Evolutionary conservation across 1,140 invertebrate species (phyloP).

Genomic region (Goniozus legneri): DNA sequence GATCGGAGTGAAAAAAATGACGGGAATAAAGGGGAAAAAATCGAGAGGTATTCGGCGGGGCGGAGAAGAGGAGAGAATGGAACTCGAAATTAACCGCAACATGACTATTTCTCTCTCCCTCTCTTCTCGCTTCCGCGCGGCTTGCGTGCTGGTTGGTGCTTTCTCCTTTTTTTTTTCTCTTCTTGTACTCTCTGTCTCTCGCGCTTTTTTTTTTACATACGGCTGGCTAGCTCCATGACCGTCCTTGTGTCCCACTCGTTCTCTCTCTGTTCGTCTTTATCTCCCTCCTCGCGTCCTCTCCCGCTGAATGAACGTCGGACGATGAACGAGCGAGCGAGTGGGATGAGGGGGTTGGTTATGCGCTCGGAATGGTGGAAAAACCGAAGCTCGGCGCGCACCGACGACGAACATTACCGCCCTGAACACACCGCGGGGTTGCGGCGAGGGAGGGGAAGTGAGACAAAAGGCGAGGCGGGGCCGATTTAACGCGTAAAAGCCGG

Average conservation of each 20-base stretch:
- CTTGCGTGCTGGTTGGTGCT: too few relatives aligned
- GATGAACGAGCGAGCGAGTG: constrained; percentile 18
- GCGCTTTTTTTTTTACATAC: neutral
- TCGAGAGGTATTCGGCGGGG: neutral
- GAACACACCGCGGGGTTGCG: neutral
- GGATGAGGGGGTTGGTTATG: neutral
- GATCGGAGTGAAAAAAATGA: constrained; percentile 9
- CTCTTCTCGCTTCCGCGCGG: constrained; percentile 10
- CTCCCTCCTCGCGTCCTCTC: too few relatives aligned
- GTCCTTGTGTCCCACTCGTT: too few relatives aligned
- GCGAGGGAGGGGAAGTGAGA: neutral
- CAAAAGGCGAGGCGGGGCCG: neutral
- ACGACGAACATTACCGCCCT: too few relatives aligned
- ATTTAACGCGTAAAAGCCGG: neutral
- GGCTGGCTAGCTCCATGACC: neutral
- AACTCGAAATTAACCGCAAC: constrained; percentile 32
- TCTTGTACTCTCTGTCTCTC: constrained; percentile 5
- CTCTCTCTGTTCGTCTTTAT: too few relatives aligned
- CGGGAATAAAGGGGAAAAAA: neutral
- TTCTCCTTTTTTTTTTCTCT: constrained; percentile 6
- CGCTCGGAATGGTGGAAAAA: constrained; percentile 15
- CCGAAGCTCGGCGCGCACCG: constrained; percentile 15
- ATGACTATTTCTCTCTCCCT: constrained; percentile 29
- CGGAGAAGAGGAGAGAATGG: neutral
- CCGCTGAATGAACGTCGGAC: too few relatives aligned